These are phyloP conservation scores for Lepidurus arcticus DNA, from an alignment of 1,140 invertebrate genomes.

Conservation along the genomic window DNA sequence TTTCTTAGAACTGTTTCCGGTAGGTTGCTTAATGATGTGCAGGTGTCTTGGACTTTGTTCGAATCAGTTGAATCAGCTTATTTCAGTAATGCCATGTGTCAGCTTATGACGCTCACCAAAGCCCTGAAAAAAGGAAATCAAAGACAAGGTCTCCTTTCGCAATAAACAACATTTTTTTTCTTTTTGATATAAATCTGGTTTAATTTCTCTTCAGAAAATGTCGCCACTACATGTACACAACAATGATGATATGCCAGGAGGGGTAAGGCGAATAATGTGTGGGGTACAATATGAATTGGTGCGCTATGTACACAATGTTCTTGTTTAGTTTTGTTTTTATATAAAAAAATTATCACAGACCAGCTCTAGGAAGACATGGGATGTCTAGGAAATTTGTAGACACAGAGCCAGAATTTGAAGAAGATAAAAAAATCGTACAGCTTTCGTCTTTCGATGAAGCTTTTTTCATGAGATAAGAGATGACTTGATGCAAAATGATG, in stretches of 20 bases:
- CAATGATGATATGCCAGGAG: too few relatives aligned
- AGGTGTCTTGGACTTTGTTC: conserved; percentile 11
- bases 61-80: background rate
- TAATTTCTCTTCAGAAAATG: too few relatives aligned
- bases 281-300: too few relatives aligned
- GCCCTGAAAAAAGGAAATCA: too few relatives aligned
- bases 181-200: too few relatives aligned
- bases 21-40: conserved; percentile 10
- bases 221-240: too few relatives aligned
- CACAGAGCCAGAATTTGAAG: background rate
- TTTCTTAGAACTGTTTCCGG: background rate
- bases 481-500: background rate
- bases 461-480: background rate
- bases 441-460: background rate
- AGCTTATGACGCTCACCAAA: too few relatives aligned
- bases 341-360: background rate
- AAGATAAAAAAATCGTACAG: too few relatives aligned
- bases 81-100: background rate
- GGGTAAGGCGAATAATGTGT: too few relatives aligned
- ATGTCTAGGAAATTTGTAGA: background rate
- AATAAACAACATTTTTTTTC: too few relatives aligned
- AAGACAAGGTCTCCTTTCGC: too few relatives aligned
- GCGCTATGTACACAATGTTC: too few relatives aligned
- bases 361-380: conserved; percentile 17
- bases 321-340: background rate